These are phyloP conservation scores for Todiramphus chloris DNA, from an alignment of 2,113 vertebrate species.

Conservation along the genomic window DNA sequence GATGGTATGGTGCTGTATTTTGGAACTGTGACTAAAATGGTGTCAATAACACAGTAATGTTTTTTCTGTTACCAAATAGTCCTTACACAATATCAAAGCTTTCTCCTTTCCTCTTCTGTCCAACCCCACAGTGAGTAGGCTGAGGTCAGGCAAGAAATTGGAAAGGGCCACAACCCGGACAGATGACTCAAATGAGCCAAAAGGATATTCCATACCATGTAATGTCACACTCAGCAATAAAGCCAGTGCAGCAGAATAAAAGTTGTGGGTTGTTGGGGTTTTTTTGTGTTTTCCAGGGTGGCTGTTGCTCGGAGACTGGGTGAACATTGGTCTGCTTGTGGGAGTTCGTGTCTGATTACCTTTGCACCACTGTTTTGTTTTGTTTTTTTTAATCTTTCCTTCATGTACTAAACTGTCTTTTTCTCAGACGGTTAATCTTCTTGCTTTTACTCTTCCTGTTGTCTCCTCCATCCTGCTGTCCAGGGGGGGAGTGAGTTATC, in stretches of 20 bases:
- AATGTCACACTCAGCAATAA: not conserved
- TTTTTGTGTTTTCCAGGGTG: not conserved
- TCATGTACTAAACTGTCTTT: not conserved
- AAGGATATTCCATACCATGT: not conserved
- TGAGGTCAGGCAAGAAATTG: not conserved
- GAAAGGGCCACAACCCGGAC: not conserved
- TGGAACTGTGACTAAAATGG: not conserved
- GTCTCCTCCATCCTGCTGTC: not conserved
- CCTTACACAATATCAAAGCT: not conserved
- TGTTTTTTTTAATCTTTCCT: not conserved
- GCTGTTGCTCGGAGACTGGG: not conserved
- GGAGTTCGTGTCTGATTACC: not conserved
- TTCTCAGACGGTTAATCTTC: not conserved
- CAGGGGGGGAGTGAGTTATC: accelerated
- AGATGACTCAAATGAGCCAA: not conserved
- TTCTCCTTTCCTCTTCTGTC: not conserved
- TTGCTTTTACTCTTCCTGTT: not conserved
- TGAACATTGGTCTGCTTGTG: not conserved
- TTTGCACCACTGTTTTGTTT: not conserved
- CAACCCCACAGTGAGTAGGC: not conserved
- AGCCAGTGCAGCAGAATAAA: not conserved
- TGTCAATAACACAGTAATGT: not conserved
- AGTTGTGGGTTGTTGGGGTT: accelerated
- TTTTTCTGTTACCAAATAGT: not conserved
- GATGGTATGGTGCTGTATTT: not conserved